Percentiles rank a stretch among this genome's conserved stretches.
phyloP scores from a whole-genome alignment of 2,888 invertebrate species.

The Bombylius discolor region DNA sequence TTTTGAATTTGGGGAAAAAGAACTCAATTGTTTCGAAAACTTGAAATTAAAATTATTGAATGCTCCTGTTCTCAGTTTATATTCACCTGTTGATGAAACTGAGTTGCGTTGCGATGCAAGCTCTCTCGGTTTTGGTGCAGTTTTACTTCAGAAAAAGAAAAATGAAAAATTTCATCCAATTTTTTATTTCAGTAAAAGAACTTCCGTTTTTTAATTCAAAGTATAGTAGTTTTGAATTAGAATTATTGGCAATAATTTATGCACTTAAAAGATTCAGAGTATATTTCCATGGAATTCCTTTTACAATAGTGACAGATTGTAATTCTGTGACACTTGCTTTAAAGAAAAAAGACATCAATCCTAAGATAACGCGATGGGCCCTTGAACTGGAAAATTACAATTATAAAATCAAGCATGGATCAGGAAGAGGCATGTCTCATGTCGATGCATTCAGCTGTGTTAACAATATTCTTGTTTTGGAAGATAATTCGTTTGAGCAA shows the following conservation, averaged over 20 bases:
- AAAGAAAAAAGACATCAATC: constrained; percentile 15
- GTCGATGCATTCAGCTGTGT: constrained; percentile 22
- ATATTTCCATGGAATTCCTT: constrained; percentile 17
- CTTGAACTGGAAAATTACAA: constrained; percentile 14
- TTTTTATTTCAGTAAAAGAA: constrained; percentile 21
- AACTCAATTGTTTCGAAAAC: background rate
- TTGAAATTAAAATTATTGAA: background rate
- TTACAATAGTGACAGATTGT: constrained; percentile 23
- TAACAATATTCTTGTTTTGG: constrained; percentile 9
- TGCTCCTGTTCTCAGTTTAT: background rate
- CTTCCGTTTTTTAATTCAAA: constrained; percentile 16
- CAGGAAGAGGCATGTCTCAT: background rate
- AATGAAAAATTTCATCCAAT: constrained; percentile 13
- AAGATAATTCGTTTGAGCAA: background rate
- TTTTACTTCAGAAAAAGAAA: too few relatives aligned
- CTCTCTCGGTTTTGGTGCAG: background rate
- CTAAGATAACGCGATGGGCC: constrained; percentile 12
- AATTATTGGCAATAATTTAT: constrained; percentile 19
- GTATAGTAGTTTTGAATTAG: constrained; percentile 22
- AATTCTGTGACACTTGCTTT: constrained; percentile 12
- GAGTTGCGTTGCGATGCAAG: background rate
- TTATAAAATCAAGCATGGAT: constrained; percentile 18
- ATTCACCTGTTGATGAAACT: background rate
- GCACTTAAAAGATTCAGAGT: constrained; percentile 17
- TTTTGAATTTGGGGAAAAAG: background rate